Base-by-base conservation (phyloP, 2,888 invertebrate genomes). In the Abrostola tripartita region DNA sequence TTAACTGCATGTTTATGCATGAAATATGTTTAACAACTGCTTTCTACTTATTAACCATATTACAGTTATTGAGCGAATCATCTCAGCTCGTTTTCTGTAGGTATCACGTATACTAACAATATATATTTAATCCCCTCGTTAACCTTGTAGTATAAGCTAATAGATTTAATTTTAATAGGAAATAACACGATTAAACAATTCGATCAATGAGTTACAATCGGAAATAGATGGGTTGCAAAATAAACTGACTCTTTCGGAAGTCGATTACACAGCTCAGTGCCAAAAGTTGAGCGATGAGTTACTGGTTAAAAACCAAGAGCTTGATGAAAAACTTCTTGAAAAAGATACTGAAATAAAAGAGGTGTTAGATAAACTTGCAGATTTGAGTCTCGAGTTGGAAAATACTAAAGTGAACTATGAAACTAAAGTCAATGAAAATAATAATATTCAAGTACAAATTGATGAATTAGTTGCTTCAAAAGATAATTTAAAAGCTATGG, bases 331-430 rank as follows among this genome's bases (percentile, higher is more conserved):
- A 40, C 63, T 92, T n/a, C 75, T 59, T 59, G 65, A 79, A 40
- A 91, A 88, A 82, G 88, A 92, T 56, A 57, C 56, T 10, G 88
- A 90, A 84, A 76, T 90, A 35, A 85, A 88, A 71, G 82, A 85
- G 35, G 78, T 85, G 14, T 44, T 85, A 14, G 81, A 85, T 9
- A 85, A 88, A 68, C 68, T 91, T 37, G 74, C 69, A 42, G 62
- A 65, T 5, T 68, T 89, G 52, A 79, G 87, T 68, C 64, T 50
- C 59, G 84, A 89, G 64, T 78, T 88, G 42, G 81, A 88, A 67
- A 78, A 42, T 52, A 74, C 65, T 24, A 86, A 84, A 73, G 61
- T 41, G 42, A 67, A 60, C 52, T 82, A 85, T 51, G 85, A 88
- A 65, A 67, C 73, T 36, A 71, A 72, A 38, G 68, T 85, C 53